Conservation (phyloP, 2,113 vertebrate genomes). For the Mesoclemmys tuberculata region DNA sequence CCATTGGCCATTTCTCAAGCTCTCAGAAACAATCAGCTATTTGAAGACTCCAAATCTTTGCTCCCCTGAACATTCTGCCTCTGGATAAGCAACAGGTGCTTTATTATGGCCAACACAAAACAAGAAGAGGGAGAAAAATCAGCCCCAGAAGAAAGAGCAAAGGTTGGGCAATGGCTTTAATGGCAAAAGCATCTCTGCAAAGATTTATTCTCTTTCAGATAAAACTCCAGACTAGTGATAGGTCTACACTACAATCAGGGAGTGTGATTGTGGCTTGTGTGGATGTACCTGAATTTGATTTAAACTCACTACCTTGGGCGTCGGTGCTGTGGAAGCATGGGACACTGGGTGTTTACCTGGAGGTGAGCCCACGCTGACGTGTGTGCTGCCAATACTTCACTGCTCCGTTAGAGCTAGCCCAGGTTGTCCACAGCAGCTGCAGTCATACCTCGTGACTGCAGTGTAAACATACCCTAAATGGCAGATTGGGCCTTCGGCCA, state of each 20-base stretch:
- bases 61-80: no score
- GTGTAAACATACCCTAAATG: background rate
- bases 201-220: background rate
- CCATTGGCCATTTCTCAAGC: background rate
- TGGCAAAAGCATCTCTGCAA: no score
- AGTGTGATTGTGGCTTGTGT: background rate
- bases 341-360: background rate
- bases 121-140: background rate
- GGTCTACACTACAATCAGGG: background rate
- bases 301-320: background rate
- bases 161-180: background rate
- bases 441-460: background rate
- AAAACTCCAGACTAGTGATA: background rate
- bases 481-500: background rate
- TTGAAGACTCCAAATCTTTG: background rate
- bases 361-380: background rate
- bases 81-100: background rate
- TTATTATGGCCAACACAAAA: background rate
- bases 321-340: background rate
- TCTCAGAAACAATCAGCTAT: background rate
- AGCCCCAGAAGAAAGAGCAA: no score
- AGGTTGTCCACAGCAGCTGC: background rate
- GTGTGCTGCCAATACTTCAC: background rate
- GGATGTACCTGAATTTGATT: background rate
- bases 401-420: background rate